phyloP scores from a whole-genome alignment of 2,888 invertebrate genomes.

The Nemurella pictetii region DNA sequence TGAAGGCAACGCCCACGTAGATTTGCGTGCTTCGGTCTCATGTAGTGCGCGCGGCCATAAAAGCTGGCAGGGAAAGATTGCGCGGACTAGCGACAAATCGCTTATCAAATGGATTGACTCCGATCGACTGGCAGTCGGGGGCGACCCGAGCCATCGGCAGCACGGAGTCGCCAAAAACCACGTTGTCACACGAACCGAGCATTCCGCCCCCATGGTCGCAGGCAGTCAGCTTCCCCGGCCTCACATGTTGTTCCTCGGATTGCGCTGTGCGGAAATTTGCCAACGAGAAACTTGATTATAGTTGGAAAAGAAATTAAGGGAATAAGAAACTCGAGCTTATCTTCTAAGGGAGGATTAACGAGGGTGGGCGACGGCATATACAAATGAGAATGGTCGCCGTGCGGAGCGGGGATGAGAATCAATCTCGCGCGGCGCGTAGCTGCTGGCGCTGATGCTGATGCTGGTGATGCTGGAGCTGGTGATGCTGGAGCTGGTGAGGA shows the following conservation, averaged over 20 bases:
- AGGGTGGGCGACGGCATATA: neutral
- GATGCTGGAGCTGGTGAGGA: neutral
- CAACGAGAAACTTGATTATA: neutral
- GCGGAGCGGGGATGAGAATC: neutral
- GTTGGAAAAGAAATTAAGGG: neutral
- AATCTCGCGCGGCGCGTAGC: neutral
- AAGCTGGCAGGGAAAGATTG: neutral
- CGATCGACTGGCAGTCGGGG: neutral
- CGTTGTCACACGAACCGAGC: neutral
- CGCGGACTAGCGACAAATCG: neutral
- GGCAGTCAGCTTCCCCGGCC: neutral
- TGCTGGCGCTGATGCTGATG: no score
- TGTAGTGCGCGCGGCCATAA: neutral
- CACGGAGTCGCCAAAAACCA: neutral
- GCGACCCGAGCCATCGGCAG: neutral
- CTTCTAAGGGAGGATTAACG: neutral
- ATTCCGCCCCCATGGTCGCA: neutral
- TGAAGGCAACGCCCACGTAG: conserved; percentile 23
- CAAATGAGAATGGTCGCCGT: neutral
- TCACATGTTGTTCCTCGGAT: neutral
- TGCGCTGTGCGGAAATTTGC: neutral
- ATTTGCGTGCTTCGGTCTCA: conserved; percentile 12
- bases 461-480: no score
- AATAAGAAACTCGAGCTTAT: neutral
- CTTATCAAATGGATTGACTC: conserved; percentile 8